These are phyloP conservation scores for Amblyteles armatorius DNA, from an alignment of 2,888 invertebrate species.

Conservation along the genomic window DNA sequence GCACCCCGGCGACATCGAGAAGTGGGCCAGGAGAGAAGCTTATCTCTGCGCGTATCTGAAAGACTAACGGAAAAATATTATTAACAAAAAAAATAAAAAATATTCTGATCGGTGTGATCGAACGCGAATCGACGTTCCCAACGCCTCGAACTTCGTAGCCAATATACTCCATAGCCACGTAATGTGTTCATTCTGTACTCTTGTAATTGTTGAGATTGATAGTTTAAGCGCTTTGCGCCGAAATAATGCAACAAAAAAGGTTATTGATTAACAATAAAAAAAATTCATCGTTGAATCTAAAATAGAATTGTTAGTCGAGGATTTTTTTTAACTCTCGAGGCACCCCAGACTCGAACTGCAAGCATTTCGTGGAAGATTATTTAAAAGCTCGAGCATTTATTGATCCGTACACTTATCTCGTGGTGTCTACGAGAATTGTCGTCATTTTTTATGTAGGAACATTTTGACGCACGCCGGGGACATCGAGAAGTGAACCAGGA, in stretches of 20 bases:
- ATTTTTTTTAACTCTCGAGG: conserved; percentile 71
- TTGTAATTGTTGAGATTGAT: conserved; percentile 65
- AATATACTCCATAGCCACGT: conserved; percentile 27
- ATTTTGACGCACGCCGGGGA: background rate
- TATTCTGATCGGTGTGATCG: conserved; percentile 2
- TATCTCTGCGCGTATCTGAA: conserved; percentile 77
- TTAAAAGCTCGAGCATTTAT: no score
- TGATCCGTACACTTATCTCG: no score
- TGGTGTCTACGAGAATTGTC: conserved; percentile 32
- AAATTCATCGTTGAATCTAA: conserved; percentile 46
- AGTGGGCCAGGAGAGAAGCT: conserved; percentile 78
- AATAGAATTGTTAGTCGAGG: conserved; percentile 19
- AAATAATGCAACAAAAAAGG: background rate
- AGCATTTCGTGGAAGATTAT: conserved; percentile 70
- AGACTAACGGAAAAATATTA: conserved; percentile 68
- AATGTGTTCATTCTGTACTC: conserved; percentile 58
- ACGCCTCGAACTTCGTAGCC: conserved; percentile 14
- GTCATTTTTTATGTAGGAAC: conserved; percentile 74
- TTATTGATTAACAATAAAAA: conserved; percentile 21
- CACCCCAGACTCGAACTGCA: conserved; percentile 72
- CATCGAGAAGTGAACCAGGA: conserved; percentile 75
- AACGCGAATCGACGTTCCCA: conserved; percentile 10
- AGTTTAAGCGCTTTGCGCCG: conserved; percentile 61
- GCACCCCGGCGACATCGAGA: conserved; percentile 74
- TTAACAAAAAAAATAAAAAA: background rate